These are phyloP conservation scores for Adoxophyes honmai DNA, from an alignment of 1,140 invertebrate genomes.

Conservation along the genomic window DNA sequence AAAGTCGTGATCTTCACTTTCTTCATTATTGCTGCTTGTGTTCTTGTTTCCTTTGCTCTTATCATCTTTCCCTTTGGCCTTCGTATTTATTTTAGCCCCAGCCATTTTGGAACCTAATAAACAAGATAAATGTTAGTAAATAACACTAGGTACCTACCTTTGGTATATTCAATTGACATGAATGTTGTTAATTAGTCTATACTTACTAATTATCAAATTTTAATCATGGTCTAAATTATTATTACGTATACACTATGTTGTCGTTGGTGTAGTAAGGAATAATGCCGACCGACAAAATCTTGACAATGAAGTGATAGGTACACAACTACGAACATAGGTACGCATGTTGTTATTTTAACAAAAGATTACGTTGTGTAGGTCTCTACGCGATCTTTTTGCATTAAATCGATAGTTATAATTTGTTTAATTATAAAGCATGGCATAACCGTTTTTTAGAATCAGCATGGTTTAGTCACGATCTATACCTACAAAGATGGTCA, in stretches of 20 bases:
- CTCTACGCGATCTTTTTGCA: neutral
- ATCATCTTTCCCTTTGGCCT: conserved; percentile 61
- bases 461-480: conserved; percentile 47
- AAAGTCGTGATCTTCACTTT: conserved; percentile 72
- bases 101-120: conserved; percentile 58
- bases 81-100: conserved; percentile 68
- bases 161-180: no score
- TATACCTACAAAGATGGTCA: conserved; percentile 47
- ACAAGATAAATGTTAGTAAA: conserved; percentile 14
- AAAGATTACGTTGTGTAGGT: neutral
- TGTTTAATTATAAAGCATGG: neutral
- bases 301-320: conserved; percentile 13
- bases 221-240: no score
- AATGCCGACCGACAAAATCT: neutral
- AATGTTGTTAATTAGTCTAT: no score
- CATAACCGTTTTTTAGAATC: conserved; percentile 18
- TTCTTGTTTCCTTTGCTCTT: conserved; percentile 48
- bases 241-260: no score
- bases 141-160: neutral
- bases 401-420: neutral
- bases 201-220: no score
- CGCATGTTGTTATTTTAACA: neutral
- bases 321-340: conserved; percentile 1
- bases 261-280: neutral
- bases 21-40: conserved; percentile 43